phyloP scores from a whole-genome alignment of 2,113 vertebrate species.

The Podarcis raffonei region DNA sequence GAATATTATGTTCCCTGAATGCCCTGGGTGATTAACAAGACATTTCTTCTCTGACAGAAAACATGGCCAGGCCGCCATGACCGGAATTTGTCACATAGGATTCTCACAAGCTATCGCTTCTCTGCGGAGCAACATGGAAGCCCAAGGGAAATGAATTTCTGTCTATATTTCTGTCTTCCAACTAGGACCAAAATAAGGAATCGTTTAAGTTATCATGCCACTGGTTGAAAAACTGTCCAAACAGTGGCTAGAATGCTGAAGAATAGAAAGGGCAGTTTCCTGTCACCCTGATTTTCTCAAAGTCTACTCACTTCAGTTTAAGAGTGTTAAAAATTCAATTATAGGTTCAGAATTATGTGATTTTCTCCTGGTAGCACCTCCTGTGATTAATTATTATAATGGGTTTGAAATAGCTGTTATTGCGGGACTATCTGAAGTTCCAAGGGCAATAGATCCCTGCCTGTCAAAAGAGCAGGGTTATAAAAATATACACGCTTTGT shows the following conservation, averaged over 20 bases:
- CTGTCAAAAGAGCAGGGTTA: slow-evolving; percentile 52
- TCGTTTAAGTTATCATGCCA: slow-evolving; percentile 29
- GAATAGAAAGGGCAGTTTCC: slow-evolving; percentile 25
- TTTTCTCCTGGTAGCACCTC: slow-evolving; percentile 63
- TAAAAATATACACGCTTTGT: slow-evolving; percentile 60
- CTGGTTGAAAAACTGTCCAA: slow-evolving; percentile 48
- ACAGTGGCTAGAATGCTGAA: slow-evolving; percentile 51
- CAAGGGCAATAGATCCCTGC: slow-evolving; percentile 55
- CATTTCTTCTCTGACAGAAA: background rate
- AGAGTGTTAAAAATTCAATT: slow-evolving; percentile 71
- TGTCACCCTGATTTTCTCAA: slow-evolving; percentile 58
- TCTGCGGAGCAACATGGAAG: slow-evolving; percentile 8
- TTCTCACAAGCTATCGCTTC: background rate
- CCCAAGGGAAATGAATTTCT: slow-evolving; percentile 41
- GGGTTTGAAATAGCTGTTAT: slow-evolving; percentile 69
- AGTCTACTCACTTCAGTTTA: slow-evolving; percentile 64
- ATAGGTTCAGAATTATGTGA: slow-evolving; percentile 66
- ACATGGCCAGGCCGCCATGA: background rate
- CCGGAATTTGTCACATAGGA: background rate
- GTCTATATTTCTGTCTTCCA: slow-evolving; percentile 51
- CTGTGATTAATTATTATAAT: slow-evolving; percentile 76
- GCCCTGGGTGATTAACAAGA: background rate
- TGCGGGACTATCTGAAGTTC: slow-evolving; percentile 63
- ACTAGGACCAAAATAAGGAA: slow-evolving; percentile 38
- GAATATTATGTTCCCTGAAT: background rate